Evolutionary conservation across 1,140 invertebrate species (phyloP), one percentile per base, ranked within the genome.

Genomic region (Zophobas atratus): DNA sequence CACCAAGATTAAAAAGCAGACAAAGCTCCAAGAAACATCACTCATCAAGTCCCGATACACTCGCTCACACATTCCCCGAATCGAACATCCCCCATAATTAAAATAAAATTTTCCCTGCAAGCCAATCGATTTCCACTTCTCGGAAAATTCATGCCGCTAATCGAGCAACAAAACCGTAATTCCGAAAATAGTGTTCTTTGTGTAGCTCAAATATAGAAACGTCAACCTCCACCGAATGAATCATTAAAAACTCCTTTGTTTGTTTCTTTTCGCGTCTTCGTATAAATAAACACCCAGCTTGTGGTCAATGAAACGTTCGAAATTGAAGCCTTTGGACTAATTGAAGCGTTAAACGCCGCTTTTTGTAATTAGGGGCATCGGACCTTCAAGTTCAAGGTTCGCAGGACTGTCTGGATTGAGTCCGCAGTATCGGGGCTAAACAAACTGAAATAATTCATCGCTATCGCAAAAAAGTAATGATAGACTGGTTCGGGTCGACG

Each of bases 51-150:
- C 43, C 43, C 43, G 43, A 3, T 3, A 46, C 43, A 4, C 8
- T 3, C 8, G 43, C 43, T 46, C 20, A 20, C 20, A 20, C 20
- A 20, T 20, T 46, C 8, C n/a, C 49, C 49, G 4, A 20, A 51
- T 51, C 49, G 49, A 51, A n/a, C 49, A 51, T 4, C 49, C 2
- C 4, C 6, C 49, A 51, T 51, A 51, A 51, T 51, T 51, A 51
- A 51, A 46, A 51, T 20, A n/a, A 20, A 20, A 51, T 51, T 51
- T 51, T 20, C 49, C 6, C 49, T 20, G 3, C 20, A 20, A 20
- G 49, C 49, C 49, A 5, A 51, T 51, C 49, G 49, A 51, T 51
- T 20, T 20, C 49, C 49, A 2, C 4, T 51, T 51, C 49, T 20
- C 2, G n/a, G 49, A 51, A 51, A 6, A 4, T 46, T 46, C 6